These are phyloP conservation scores for Rhizomys pruinosus DNA, from an alignment of 2,113 vertebrate species.

Conservation along the genomic window DNA sequence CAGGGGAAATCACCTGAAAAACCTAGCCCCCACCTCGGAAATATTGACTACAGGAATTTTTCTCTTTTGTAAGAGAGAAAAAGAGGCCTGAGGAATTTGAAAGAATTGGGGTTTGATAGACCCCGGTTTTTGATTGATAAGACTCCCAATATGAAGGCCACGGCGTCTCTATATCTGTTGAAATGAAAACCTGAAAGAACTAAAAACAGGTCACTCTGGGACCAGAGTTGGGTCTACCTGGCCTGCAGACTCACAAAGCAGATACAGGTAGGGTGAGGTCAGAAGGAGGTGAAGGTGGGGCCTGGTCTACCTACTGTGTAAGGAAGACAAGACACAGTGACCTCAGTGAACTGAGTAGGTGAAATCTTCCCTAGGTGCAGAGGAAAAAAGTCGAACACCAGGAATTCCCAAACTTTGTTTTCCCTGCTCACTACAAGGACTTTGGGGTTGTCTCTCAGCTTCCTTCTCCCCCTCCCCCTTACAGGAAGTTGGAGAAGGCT, in stretches of 20 bases:
- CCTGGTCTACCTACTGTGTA: neutral
- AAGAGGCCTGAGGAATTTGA: neutral
- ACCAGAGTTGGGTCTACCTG: neutral
- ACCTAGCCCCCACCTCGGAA: neutral
- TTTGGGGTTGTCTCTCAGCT: too few relatives aligned
- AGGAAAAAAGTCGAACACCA: neutral
- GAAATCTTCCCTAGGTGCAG: neutral
- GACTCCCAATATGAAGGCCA: neutral
- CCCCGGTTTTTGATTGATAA: neutral
- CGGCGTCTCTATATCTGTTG: neutral
- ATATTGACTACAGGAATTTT: slow-evolving; percentile 4
- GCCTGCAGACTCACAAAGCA: neutral
- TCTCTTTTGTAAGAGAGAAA: slow-evolving; percentile 41
- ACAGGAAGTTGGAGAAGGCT: neutral
- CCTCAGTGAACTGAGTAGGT: neutral
- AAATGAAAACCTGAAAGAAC: neutral
- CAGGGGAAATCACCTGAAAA: slow-evolving; percentile 16
- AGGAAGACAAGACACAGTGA: neutral
- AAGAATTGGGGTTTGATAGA: neutral
- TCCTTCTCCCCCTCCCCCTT: neutral
- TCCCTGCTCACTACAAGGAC: neutral
- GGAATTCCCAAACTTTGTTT: neutral
- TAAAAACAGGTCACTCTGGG: neutral
- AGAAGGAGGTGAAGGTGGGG: neutral
- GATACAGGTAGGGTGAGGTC: neutral